Evolutionary conservation across 2,113 vertebrate species (phyloP), one percentile per base, ranked within the genome.

Genomic region (Ictalurus furcatus): DNA sequence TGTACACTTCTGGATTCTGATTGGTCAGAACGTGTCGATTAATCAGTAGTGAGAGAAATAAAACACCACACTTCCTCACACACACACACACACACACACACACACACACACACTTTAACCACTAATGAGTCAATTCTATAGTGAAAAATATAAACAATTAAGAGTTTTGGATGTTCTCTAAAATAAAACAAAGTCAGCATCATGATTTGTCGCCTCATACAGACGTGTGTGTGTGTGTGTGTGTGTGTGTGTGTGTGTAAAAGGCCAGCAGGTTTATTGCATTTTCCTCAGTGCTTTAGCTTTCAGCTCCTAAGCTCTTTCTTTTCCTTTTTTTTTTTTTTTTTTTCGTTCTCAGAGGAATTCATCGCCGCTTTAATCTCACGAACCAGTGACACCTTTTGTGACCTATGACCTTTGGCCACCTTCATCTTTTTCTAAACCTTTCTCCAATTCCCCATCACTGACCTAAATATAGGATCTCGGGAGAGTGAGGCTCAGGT

Each of bases 401-500:
- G 54, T 82, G 80, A 82, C 80, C 80, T 82, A 6, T 82, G 56
- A 82, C 54, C 80, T 82, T 82, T 37, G 19, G 30, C 17, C 56
- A 82, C 80, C 56, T 58, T 82, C 30, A 37, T 30, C 56, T 59
- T 59, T 37, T 34, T 82, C 78, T 34, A 82, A 82, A 59, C n/a
- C 30, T 58, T 59, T 59, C 54, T 82, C 80, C 6, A 48, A 23
- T 82, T 82, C 56, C 30, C 56, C 54, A 37, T 37, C 56, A 21
- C 54, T 23, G 30, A 34, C 80, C 54, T 82, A 59, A 59, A 59
- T 82, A 82, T 59, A 82, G 80, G n/a, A 3, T 82, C 80, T 59
- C 80, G 12, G 56, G 54, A 82, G 56, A 82, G 56, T 17, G 12
- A 12, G 80, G 30, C 56, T 59, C 80, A 37, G 79, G 30, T 59